Evolutionary conservation across 2,888 invertebrate genomes (phyloP).

Genomic region (Platerodrilus igneus): DNA sequence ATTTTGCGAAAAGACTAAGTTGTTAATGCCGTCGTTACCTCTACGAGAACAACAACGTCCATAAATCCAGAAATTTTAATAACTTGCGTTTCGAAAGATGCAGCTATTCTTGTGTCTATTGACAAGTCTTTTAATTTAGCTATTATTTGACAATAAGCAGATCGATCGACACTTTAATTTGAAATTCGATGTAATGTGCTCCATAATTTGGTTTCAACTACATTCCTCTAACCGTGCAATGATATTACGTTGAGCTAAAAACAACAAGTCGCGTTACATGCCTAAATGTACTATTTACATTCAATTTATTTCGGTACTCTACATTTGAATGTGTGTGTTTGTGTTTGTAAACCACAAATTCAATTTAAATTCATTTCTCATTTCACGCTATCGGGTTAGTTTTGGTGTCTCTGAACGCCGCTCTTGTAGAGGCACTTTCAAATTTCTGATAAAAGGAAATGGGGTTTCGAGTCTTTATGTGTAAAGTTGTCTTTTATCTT

Average conservation of each 20-base stretch:
- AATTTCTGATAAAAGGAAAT: constrained; percentile 28
- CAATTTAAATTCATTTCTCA: constrained; percentile 35
- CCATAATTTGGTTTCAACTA: not conserved
- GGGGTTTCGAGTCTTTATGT: constrained; percentile 23
- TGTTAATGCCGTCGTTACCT: too few species aligned
- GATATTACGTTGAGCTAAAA: constrained; percentile 22
- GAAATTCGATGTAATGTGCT: not conserved
- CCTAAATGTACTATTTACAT: constrained; percentile 22
- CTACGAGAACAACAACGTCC: too few species aligned
- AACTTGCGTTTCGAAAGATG: too few species aligned
- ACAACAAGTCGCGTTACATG: constrained; percentile 20
- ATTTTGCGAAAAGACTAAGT: too few species aligned
- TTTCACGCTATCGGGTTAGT: constrained; percentile 30
- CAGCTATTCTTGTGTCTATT: too few species aligned
- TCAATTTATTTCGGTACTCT: constrained; percentile 21
- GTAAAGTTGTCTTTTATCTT: too few species aligned
- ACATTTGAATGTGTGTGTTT: constrained; percentile 25
- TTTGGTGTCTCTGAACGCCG: constrained; percentile 29
- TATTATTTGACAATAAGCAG: too few species aligned
- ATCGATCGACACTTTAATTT: not conserved
- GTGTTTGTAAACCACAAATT: constrained; percentile 30
- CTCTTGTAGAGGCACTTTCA: constrained; percentile 27
- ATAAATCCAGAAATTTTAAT: too few species aligned
- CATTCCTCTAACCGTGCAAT: constrained; percentile 3
- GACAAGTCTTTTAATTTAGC: too few species aligned